Base-by-base conservation (phyloP, 1,140 invertebrate genomes). In the Caenorhabditis briggsae region DNA sequence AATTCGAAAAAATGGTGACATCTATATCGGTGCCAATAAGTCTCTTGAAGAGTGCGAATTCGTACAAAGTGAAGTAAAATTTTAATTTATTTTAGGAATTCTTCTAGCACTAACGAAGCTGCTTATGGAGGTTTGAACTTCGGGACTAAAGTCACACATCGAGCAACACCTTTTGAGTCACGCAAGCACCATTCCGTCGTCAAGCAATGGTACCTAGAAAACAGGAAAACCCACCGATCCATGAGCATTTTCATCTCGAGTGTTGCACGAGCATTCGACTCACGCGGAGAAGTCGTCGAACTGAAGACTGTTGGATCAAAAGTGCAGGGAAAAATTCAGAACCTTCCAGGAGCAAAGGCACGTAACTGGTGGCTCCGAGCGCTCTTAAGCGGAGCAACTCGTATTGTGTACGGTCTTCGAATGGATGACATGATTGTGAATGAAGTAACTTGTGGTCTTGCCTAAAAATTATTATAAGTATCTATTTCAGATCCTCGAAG, bases 201-300 rank as follows among this genome's bases (percentile, higher is more conserved):
- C 6, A 50, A 43, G n/a, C 43, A 78, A 14, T 50, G 12, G 18
- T 12, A n/a, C 11, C 5, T 78, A 23, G n/a, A 50, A 23, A 78
- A 78, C 20, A n/a, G 5, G 6, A n/a, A 20, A 78, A 20, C 12
- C 11, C 46, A 48, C 16, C 23, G 14, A 41, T 20, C 46, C 20
- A 78, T 78, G 70, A 43, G n/a, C 8, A 53, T 78, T 25, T 78
- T 78, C 46, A 50, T 78, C n/a, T 78, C 70, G 3, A 78, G 70
- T 50, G 46, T 78, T 9, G 70, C 46, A 12, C 70, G 70, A 3
- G 70, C 70, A 8, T 78, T 78, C 23, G 70, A 78, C 53, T 12
- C 12, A 20, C 9, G 33, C 7, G 70, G 46, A 48, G 11, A 78
- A 7, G 70, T 78, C 3, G 70, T 78, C 20, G 70, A 78, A 23